Conservation (phyloP, 2,888 invertebrate species). For the Pterostichus niger region DNA sequence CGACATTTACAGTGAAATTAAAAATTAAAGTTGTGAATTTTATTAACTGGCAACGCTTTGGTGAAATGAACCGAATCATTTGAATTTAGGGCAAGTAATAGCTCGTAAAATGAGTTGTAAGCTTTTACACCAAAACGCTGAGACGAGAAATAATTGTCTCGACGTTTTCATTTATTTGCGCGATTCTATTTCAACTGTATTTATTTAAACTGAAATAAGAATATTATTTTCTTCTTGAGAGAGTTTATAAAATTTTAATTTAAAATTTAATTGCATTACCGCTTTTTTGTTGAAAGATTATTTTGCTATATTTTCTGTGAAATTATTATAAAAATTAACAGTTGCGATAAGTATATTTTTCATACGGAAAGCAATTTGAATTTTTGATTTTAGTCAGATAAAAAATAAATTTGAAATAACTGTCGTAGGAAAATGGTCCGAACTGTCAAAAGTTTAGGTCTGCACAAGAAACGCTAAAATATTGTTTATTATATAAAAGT, state of each 20-base stretch:
- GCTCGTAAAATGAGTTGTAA: constrained; percentile 42
- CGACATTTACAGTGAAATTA: constrained; percentile 27
- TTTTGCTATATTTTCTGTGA: too few relatives aligned
- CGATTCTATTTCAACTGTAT: neutral
- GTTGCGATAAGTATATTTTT: too few relatives aligned
- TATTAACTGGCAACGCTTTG: constrained; percentile 44
- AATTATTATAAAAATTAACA: too few relatives aligned
- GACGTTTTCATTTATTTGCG: constrained; percentile 34
- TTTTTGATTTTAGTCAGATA: too few relatives aligned
- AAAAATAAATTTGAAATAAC: too few relatives aligned
- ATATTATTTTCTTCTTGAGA: constrained; percentile 29
- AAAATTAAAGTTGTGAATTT: constrained; percentile 51
- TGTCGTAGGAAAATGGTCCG: too few relatives aligned
- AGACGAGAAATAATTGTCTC: constrained; percentile 34
- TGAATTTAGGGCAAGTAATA: constrained; percentile 41
- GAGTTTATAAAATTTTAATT: constrained; percentile 15
- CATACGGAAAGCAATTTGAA: too few relatives aligned
- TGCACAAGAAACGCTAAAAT: too few relatives aligned
- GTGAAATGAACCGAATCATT: constrained; percentile 49
- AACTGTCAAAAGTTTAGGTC: too few relatives aligned
- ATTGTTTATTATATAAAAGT: too few relatives aligned
- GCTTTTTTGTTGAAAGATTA: neutral
- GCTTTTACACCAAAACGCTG: constrained; percentile 32
- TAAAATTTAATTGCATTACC: constrained; percentile 34
- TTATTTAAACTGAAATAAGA: constrained; percentile 23